Evolutionary conservation across 2,888 invertebrate species (phyloP), one percentile per base, ranked within the genome.

Genomic region (Ethmia dodecea): DNA sequence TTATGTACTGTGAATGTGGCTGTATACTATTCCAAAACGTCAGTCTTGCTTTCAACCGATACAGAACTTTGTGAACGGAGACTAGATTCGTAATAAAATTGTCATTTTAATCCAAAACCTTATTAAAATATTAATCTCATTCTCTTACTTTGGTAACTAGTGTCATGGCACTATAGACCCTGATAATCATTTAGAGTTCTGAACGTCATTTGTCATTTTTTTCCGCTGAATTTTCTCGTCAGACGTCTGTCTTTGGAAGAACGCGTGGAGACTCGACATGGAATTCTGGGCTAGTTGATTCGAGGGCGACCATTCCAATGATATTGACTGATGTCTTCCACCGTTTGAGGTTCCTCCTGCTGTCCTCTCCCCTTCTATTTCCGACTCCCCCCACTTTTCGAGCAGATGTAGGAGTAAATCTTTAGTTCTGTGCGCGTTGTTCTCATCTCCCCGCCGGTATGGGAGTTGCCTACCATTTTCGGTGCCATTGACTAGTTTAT

Each of bases 231-330:
- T 57, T 43, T 86, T 84, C 42, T 84, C 86, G 28, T 83, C 80
- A 12, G 87, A 80, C 20, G 89, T 87, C 64, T 90, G 89, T 43
- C 89, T 76, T 74, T 93, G 92, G 69, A 93, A 94, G 79, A 94
- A 94, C 36, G 92, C 92, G 49, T 94, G 93, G 28, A 94, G 86
- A 36, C 94, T 94, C 50, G 92, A 93, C 86, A 94, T 93, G 5
- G 94, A 92, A 52, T 89, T 90, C 59, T 94, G 92, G 22, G 93
- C 93, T 32, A 94, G 78, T 42, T 90, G 90, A 49, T 93, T 92
- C 13, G 90, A 89, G 6, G 92, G 89, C 14, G 91, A 90, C 90
- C 92, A 93, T 55, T 94, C 94, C 32, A 92, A 78, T 15, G 94
- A 93, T 48, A 94, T 89, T 11, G 93, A 93, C 55, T 92, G 92